A percentile compares a stretch with the other conserved stretches of the same genome.
phyloP scores from a whole-genome alignment of 1,140 invertebrate genomes.

The Lepidurus packardi region DNA sequence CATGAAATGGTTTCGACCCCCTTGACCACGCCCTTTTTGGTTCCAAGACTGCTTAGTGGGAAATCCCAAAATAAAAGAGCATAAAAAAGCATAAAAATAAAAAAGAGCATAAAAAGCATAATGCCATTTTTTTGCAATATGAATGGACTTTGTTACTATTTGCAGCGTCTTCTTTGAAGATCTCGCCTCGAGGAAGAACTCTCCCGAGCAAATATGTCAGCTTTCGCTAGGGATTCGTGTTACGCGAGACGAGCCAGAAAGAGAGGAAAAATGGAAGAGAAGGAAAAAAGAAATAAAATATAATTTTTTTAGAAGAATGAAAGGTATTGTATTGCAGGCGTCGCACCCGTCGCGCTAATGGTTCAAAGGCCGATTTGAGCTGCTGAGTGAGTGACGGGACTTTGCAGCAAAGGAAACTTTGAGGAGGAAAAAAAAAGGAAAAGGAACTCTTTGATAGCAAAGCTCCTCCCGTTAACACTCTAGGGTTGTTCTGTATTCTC shows the following conservation, averaged over 20 bases:
- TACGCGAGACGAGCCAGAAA: neutral
- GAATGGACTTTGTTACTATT: too few relatives aligned
- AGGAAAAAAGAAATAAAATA: neutral
- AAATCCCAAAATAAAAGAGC: too few relatives aligned
- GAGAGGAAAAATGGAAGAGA: neutral
- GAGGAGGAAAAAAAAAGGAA: neutral
- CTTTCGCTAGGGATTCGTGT: too few relatives aligned
- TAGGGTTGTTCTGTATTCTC: neutral
- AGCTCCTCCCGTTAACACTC: neutral
- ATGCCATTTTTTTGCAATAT: too few relatives aligned
- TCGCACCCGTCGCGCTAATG: neutral
- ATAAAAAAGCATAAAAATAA: too few relatives aligned
- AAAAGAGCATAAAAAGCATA: too few relatives aligned
- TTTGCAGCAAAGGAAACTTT: neutral
- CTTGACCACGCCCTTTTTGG: too few relatives aligned
- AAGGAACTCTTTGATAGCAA: neutral
- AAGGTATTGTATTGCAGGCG: neutral
- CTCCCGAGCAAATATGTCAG: too few relatives aligned
- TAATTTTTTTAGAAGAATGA: neutral
- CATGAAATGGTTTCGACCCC: too few relatives aligned
- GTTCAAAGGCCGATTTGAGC: slow-evolving; percentile 19
- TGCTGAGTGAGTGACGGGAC: neutral
- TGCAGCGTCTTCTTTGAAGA: too few relatives aligned
- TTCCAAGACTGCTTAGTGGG: too few relatives aligned
- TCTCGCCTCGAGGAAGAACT: too few relatives aligned